Evolutionary conservation across 2,888 invertebrate genomes (phyloP), one percentile per base, ranked within the genome.

Genomic region (Eucera pruinosa): DNA sequence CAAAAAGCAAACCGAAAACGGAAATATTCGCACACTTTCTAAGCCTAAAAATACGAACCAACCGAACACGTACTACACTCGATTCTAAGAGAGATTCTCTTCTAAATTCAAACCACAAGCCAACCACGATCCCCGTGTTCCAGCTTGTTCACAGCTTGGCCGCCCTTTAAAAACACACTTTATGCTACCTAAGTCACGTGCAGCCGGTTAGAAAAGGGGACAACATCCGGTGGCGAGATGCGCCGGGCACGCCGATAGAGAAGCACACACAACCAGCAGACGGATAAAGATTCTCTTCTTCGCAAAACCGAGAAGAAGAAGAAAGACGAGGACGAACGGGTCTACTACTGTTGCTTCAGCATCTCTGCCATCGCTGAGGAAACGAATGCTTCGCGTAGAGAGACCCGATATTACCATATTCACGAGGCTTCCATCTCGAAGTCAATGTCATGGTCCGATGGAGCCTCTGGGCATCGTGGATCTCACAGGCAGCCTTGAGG

Each of bases 401-500:
- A 57, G 69, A 58, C 64, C 76, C 55, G 55, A 73, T 85, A 89
- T 89, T 89, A 87, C 87, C 89, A 89, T 89, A 89, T 89, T 89
- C 88, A 86, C 86, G 86, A 88, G 86, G 75, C 80, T 86, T 84
- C 86, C 82, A 84, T 86, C 85, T 79, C 82, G 74, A 73, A 88
- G 88, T 89, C 89, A 89, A 89, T 89, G 89, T 89, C 89, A 89
- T 80, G 89, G 89, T 78, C 87, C 73, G 75, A 78, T 58, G 75
- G 64, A 77, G 78, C 71, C 80, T 30, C 75, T 50, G 75, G 74
- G 84, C 84, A 74, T 72, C 71, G 73, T 62, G 78, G 75, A 70
- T 77, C 69, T 69, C 71, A 60, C 64, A 78, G 69, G 71, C 81
- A 86, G 85, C 91, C 90, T 90, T 90, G 90, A 87, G 86, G 86